These are phyloP conservation scores for Hybognathus amarus DNA, from an alignment of 2,797 vertebrate genomes.

Conservation along the genomic window DNA sequence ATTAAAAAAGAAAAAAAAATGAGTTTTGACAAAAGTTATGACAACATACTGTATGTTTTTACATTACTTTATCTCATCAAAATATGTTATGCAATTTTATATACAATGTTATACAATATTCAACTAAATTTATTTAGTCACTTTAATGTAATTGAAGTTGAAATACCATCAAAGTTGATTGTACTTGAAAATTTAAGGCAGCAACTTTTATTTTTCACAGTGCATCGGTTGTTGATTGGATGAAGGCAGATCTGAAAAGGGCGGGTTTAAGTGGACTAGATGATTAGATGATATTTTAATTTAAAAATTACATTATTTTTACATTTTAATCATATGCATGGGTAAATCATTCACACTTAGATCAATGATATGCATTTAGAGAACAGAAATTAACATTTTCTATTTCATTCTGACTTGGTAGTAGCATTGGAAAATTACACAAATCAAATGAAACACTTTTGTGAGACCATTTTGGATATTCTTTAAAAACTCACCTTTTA, in stretches of 20 bases:
- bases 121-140: no score
- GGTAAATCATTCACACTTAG: neutral
- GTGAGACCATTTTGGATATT: neutral
- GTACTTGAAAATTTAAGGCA: no score
- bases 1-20: neutral
- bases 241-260: neutral
- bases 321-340: neutral
- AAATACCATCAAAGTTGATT: no score
- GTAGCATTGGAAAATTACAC: neutral
- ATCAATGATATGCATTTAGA: neutral
- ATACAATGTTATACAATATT: no score
- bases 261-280: neutral
- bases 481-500: neutral
- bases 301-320: neutral
- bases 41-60: no score
- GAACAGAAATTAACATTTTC: neutral
- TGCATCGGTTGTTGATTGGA: neutral
- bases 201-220: no score
- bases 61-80: no score
- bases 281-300: neutral
- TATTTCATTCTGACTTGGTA: neutral
- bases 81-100: no score
- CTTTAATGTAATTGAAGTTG: no score
- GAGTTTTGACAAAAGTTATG: neutral
- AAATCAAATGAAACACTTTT: neutral